phyloP scores from a whole-genome alignment of 2,888 invertebrate species.

The Diplazon laetatorius region DNA sequence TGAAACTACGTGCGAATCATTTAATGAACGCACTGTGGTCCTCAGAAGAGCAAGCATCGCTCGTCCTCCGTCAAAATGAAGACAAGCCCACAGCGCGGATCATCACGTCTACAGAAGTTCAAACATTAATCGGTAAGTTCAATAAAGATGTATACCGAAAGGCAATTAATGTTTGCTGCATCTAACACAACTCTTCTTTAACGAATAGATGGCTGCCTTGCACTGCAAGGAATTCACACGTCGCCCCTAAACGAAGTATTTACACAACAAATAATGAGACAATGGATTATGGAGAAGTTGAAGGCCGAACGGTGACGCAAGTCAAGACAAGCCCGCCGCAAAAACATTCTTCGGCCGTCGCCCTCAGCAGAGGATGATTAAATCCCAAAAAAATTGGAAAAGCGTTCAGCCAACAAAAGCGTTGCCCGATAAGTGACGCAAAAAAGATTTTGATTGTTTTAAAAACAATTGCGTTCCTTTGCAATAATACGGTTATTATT shows the following conservation, averaged over 20 bases:
- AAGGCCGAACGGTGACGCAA: conserved; percentile 26
- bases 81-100: conserved; percentile 16
- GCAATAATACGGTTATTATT: no score
- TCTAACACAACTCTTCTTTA: conserved; percentile 11
- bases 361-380: neutral
- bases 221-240: conserved; percentile 15
- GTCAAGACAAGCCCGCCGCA: conserved; percentile 2
- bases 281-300: conserved; percentile 24
- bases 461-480: no score
- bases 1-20: conserved; percentile 21
- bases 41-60: conserved; percentile 8
- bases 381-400: no score
- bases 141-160: conserved; percentile 15
- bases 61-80: conserved; percentile 10
- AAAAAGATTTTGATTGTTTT: no score
- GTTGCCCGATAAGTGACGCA: no score
- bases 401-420: no score
- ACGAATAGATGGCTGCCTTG: conserved; percentile 30
- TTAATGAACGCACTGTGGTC: conserved; percentile 18
- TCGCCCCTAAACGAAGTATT: conserved; percentile 10
- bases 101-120: conserved; percentile 16
- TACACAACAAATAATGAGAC: conserved; percentile 21
- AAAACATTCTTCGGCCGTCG: conserved; percentile 8
- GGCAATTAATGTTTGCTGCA: conserved; percentile 15
- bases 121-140: conserved; percentile 23